Base-by-base conservation (phyloP, 2,888 invertebrate genomes). In the Ferrisia virgata region DNA sequence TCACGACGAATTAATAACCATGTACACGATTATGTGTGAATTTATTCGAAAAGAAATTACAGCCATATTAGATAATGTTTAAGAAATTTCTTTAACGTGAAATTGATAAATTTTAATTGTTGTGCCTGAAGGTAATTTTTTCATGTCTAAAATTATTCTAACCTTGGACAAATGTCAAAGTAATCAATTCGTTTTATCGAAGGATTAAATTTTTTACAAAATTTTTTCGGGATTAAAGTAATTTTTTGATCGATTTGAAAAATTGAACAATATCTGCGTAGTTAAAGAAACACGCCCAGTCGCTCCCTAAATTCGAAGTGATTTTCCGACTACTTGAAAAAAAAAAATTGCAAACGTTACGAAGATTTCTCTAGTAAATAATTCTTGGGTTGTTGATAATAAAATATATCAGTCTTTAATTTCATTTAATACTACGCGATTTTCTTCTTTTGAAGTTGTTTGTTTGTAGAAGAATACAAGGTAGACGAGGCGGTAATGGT, bases 381-480 rank as follows among this genome's bases (percentile, higher is more conserved):
- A 76, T 36, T 28, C 64, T 76, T 36, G 18, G 33, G 22, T 36
- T 36, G 13, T 18, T 76, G 72, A 36, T 36, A 36, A 36, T 33
- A 76, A 76, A 76, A 76, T 76, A 76, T 18, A 76, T 36, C 31
- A 69, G 36, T 76, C 72, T 36, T 28, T 76, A 76, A 76, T 76
- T 76, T 76, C 72, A 76, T 76, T 76, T 76, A 76, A 76, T 76
- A n/a, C 36, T 33, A 36, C 72, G 36, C 72, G 31, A 76, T 76
- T 76, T 76, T 36, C 33, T 76, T 76, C 72, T 76, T 76, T 76
- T 76, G 72, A 76, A 76, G 36, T 76, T 76, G 72, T 76, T 76
- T 76, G 72, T 76, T 76, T 76, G 36, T 36, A 11, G 36, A 76
- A 76, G 72, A 36, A 76, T 76, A 36, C 11, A 28, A 64, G 18